Conservation (phyloP, 2,888 invertebrate species). For the Rhingia campestris region DNA sequence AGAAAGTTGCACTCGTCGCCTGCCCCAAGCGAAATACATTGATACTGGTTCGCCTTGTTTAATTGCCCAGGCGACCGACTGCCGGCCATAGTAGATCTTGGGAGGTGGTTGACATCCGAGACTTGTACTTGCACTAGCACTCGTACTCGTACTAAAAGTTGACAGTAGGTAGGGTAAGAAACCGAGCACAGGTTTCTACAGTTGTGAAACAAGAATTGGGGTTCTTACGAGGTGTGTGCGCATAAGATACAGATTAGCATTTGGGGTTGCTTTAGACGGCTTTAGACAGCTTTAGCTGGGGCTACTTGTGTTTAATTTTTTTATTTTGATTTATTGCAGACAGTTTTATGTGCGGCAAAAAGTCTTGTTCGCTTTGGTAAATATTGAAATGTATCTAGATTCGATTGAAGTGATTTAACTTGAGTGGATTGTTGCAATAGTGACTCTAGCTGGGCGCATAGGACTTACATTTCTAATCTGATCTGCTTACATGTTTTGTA, state of each 20-base stretch:
- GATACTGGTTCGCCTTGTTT: slow-evolving; percentile 67
- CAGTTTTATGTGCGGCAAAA: slow-evolving; percentile 9
- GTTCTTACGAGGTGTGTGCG: slow-evolving; percentile 1
- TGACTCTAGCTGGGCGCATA: neutral
- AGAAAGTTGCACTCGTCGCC: slow-evolving; percentile 55
- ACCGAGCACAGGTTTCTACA: slow-evolving; percentile 9
- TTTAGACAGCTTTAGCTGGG: neutral
- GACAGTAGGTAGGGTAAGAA: neutral
- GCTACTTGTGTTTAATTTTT: slow-evolving; percentile 27
- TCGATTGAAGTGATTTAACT: slow-evolving; percentile 42
- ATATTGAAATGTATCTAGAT: slow-evolving; percentile 23
- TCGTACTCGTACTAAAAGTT: neutral
- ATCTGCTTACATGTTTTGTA: slow-evolving; percentile 7
- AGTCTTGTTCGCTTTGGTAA: slow-evolving; percentile 15
- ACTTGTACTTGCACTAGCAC: neutral
- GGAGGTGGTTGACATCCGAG: slow-evolving; percentile 65
- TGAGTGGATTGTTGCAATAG: slow-evolving; percentile 52
- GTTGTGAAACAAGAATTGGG: slow-evolving; percentile 37
- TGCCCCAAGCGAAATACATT: slow-evolving; percentile 1
- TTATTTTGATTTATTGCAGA: slow-evolving; percentile 49
- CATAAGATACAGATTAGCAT: slow-evolving; percentile 16
- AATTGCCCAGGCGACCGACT: slow-evolving; percentile 50
- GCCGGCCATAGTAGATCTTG: slow-evolving; percentile 31
- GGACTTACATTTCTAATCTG: slow-evolving; percentile 27
- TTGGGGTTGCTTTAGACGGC: slow-evolving; percentile 22